Conservation (phyloP, 2,888 invertebrate genomes). For the Lissocephala sabroskyi region DNA sequence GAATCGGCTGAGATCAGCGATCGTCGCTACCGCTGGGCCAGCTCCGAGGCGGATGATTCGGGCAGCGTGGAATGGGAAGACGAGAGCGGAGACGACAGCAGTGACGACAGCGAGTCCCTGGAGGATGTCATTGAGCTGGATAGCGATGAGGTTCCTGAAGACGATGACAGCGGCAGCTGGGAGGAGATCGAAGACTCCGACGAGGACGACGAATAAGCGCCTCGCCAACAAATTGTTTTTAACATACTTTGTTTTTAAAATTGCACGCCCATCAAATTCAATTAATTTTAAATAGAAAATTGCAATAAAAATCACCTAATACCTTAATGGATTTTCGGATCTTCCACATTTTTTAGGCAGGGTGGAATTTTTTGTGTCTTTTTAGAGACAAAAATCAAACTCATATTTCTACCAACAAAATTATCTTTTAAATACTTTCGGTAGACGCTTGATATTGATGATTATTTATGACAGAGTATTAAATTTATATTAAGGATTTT, state of each 20-base stretch:
- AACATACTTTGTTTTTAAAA: neutral
- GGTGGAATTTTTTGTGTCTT: neutral
- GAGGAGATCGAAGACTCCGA: neutral
- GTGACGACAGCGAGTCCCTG: neutral
- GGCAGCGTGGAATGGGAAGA: neutral
- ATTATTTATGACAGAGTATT: no score
- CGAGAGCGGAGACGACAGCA: neutral
- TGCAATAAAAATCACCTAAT: conserved; percentile 13
- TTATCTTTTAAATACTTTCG: no score
- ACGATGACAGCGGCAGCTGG: neutral
- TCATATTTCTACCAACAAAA: no score
- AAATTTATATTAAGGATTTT: no score
- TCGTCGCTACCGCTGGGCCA: conserved; percentile 47
- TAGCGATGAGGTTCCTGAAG: neutral
- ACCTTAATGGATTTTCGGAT: neutral
- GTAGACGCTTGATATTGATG: no score
- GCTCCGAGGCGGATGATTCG: conserved; percentile 1
- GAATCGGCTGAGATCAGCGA: conserved; percentile 37
- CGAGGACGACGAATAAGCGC: neutral
- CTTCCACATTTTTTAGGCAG: neutral
- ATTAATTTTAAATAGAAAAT: conserved; percentile 15
- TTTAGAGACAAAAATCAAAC: no score
- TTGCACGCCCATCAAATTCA: neutral
- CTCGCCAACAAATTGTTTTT: conserved; percentile 9
- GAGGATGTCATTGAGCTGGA: neutral